phyloP scores from a whole-genome alignment of 2,797 vertebrate species.

The Erethizon dorsatum region DNA sequence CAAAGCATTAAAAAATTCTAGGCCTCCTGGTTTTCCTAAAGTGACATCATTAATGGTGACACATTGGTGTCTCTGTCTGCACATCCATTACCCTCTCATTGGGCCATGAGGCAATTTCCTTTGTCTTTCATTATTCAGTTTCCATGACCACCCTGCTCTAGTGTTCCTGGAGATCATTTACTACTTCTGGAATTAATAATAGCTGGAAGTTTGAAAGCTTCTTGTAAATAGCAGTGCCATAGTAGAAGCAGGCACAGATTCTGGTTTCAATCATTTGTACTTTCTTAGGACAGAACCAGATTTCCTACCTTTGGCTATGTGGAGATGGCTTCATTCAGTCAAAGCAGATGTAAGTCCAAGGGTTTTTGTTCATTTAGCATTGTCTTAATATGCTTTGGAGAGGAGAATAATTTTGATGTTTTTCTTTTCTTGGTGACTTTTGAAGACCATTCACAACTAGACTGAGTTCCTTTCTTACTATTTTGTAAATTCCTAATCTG shows the following conservation, averaged over 20 bases:
- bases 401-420: not conserved
- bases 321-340: not conserved
- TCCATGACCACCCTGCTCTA: constrained; percentile 74
- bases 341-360: constrained; percentile 11
- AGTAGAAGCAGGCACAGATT: constrained; percentile 55
- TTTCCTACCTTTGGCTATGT: constrained; percentile 5
- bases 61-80: constrained; percentile 76
- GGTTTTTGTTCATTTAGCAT: not conserved
- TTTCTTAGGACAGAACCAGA: constrained; percentile 62
- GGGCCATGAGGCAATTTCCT: constrained; percentile 85
- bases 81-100: constrained; percentile 79
- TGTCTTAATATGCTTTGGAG: not conserved
- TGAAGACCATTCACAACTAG: not conserved
- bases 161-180: constrained; percentile 81
- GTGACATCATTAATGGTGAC: constrained; percentile 75
- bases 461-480: not conserved
- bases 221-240: constrained; percentile 75
- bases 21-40: constrained; percentile 67
- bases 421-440: not conserved
- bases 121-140: constrained; percentile 79
- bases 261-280: constrained; percentile 75
- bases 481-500: not conserved
- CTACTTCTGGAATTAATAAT: constrained; percentile 85
- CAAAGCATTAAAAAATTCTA: constrained; percentile 50
- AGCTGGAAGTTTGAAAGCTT: constrained; percentile 69